These are phyloP conservation scores for Poicephalus gulielmi DNA, from an alignment of 2,113 vertebrate genomes.

Conservation along the genomic window DNA sequence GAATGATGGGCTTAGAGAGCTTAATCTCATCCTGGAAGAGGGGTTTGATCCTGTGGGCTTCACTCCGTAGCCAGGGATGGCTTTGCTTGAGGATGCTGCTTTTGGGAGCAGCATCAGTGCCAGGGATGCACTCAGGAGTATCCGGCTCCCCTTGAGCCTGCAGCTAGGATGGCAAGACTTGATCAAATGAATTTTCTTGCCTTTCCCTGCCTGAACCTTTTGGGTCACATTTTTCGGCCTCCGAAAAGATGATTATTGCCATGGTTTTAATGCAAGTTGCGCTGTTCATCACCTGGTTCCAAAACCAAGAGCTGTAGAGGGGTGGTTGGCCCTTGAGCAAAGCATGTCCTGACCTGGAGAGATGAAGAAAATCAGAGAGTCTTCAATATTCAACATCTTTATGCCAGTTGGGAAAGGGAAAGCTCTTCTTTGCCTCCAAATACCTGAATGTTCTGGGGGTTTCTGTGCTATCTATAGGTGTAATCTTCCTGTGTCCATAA, in stretches of 20 bases:
- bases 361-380: neutral
- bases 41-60: neutral
- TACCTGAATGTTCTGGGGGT: rapidly evolving
- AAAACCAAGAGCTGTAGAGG: rapidly evolving
- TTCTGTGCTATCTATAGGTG: rapidly evolving
- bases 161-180: rapidly evolving
- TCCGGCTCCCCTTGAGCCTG: neutral
- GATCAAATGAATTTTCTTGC: neutral
- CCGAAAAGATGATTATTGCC: neutral
- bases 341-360: neutral
- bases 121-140: rapidly evolving
- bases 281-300: neutral
- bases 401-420: neutral
- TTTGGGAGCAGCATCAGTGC: neutral
- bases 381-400: neutral
- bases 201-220: neutral
- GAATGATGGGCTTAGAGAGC: neutral
- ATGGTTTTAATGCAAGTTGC: neutral
- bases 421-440: neutral
- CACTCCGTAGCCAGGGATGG: rapidly evolving
- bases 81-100: neutral
- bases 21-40: neutral
- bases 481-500: rapidly evolving
- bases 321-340: neutral
- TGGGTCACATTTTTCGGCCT: neutral